These are phyloP conservation scores for Potamarius usumacintae DNA, from an alignment of 2,113 vertebrate species.

Conservation along the genomic window DNA sequence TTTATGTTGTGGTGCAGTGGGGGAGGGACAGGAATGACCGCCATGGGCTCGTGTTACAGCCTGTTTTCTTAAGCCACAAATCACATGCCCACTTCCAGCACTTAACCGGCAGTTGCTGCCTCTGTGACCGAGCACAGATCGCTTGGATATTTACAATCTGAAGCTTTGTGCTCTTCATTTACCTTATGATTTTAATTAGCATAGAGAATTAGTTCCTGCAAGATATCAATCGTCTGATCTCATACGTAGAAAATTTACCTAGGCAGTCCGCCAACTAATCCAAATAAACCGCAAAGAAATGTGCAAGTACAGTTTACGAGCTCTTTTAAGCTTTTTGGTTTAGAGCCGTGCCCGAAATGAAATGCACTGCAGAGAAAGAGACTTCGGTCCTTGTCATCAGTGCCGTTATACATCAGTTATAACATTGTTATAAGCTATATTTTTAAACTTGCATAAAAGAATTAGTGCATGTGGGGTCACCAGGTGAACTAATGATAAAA, in stretches of 20 bases:
- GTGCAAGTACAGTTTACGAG: neutral
- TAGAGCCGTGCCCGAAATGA: neutral
- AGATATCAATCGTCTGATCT: neutral
- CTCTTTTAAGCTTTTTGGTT: neutral
- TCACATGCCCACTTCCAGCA: slow-evolving; percentile 59
- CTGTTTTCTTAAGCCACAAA: slow-evolving; percentile 68
- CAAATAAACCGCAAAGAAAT: neutral
- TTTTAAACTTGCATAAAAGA: neutral
- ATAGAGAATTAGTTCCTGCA: neutral
- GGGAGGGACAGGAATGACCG: slow-evolving; percentile 55
- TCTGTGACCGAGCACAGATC: slow-evolving; percentile 22
- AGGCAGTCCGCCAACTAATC: neutral
- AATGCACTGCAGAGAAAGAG: neutral
- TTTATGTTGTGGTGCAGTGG: slow-evolving; percentile 60
- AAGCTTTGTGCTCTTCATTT: neutral
- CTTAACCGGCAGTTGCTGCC: slow-evolving; percentile 48
- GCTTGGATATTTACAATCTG: slow-evolving; percentile 1
- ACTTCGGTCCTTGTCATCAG: neutral
- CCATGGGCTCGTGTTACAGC: slow-evolving; percentile 58
- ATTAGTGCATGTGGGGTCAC: neutral
- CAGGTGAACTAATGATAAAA: neutral
- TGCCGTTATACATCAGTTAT: neutral
- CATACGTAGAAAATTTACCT: neutral
- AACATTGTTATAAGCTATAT: neutral
- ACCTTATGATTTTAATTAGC: neutral